Base-by-base conservation (phyloP, 2,113 vertebrate genomes). In the Vulpes vulpes region DNA sequence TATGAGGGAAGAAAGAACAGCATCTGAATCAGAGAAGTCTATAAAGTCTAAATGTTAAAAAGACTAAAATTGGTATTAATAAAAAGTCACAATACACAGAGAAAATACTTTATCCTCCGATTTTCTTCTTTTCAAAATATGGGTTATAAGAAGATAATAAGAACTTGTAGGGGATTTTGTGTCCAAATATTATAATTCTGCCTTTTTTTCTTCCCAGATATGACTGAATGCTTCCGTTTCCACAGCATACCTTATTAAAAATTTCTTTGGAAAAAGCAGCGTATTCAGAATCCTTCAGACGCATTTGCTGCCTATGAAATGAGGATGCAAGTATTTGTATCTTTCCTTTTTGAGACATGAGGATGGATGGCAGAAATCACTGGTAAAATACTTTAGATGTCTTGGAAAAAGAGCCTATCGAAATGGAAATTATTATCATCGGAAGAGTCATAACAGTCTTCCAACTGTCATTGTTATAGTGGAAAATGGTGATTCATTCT, bases 381-480 rank as follows among this genome's bases (percentile, higher is more conserved):
- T 97, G 97, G 90, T 91, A 97, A 96, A 97, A 89, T 94, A 89
- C 94, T 97, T 98, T 82, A 97, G 89, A 82, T 5, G 2, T 92
- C 90, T 97, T 94, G 84, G 88, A 96, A 97, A 97, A 95, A 91
- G 65, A 94, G 23, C 73, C 89, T 90, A 95, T 97, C 51, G 1
- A 95, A 98, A 98, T 97, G 92, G 81, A 98, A 98, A 98, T 97
- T 97, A 98, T 98, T 97, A 96, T 93, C 88, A 96, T 94, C 17
- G 0, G 90, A 95, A 95, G 92, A 97, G 94, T 87, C 95, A 89
- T 94, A 98, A 96, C 87, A 91, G 96, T 86, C 87, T 96, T 94
- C 89, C 94, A 90, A 94, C 95, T 97, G 97, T 98, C 97, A 97
- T 95, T 97, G 96, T 97, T 96, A 94, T 0, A 92, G 84, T 73